These are phyloP conservation scores for Ptychoptera albimana DNA, from an alignment of 2,888 invertebrate genomes.

Conservation along the genomic window DNA sequence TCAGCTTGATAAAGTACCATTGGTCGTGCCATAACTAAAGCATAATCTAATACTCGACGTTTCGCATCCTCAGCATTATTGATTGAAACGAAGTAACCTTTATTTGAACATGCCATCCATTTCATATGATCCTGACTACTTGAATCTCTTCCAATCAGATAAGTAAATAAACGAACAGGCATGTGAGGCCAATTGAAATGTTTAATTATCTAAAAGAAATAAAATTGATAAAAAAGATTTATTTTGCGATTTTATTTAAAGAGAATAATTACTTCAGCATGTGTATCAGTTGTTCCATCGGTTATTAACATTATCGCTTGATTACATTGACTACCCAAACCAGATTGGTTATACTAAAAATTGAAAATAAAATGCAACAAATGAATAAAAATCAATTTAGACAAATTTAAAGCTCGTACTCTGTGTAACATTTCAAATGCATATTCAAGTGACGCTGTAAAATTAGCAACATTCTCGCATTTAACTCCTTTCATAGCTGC, in stretches of 20 bases:
- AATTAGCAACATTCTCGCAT: constrained; percentile 71
- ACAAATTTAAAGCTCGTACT: constrained; percentile 34
- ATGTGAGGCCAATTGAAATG: constrained; percentile 85
- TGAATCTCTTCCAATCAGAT: constrained; percentile 86
- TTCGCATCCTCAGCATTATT: constrained; percentile 76
- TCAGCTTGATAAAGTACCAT: constrained; percentile 87
- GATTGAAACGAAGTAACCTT: constrained; percentile 74
- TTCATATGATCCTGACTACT: constrained; percentile 71
- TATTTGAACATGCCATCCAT: constrained; percentile 94
- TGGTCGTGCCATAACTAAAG: constrained; percentile 88
- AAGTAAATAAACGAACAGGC: constrained; percentile 92
- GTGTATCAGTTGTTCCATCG: constrained; percentile 67
- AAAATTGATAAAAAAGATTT: neutral
- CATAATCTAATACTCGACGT: constrained; percentile 84
- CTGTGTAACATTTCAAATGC: constrained; percentile 84
- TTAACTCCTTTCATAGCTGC: constrained; percentile 57
- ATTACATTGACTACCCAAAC: constrained; percentile 86
- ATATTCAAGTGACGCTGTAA: constrained; percentile 78
- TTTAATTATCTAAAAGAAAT: constrained; percentile 47
- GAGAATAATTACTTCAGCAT: constrained; percentile 34
- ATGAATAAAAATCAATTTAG: neutral
- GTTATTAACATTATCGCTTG: constrained; percentile 97
- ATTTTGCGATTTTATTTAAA: neutral
- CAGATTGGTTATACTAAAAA: constrained; percentile 61
- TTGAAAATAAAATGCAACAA: constrained; percentile 1